Base-by-base conservation (phyloP, 2,888 invertebrate species). In the Drosophila pegasa region DNA sequence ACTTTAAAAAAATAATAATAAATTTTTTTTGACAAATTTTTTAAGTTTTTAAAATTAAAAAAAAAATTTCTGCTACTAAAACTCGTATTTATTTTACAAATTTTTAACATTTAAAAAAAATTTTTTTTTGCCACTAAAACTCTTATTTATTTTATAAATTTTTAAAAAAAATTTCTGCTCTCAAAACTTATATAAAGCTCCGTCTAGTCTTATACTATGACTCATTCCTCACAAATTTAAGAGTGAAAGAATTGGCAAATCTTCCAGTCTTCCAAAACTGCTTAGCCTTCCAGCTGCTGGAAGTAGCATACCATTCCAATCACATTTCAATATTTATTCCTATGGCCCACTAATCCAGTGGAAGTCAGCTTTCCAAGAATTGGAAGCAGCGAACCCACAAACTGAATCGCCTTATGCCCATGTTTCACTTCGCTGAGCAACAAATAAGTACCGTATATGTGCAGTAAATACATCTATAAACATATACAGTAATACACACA, bases 381-480 rank as follows among this genome's bases (percentile, higher is more conserved):
- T 33, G n/a, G n/a, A n/a, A 8, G 9, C 16, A 37, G 2, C 60
- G 27, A 75, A 57, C 56, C 62, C 69, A 68, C 62, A 75, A 43
- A 54, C 41, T 60, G 57, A 69, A 69, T 58, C 64, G 70, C 33
- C 47, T 58, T 59, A 48, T 55, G 43, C 58, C 58, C 62, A 59
- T 59, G 72, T 76, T 52, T 71, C 80, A 71, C 62, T 63, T 66
- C 65, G 61, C 57, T 76, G 76, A 71, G 18, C 76, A 76, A 71
- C 76, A 80, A 75, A 51, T 55, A 52, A 37, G 47, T 64, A 61
- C 48, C 40, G 20, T 61, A 59, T 47, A 63, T 38, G 50, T 31
- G 43, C 27, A 25, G 18, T 29, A 33, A 8, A 25, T 18, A 7
- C 16, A 48, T 38, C 2, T n/a, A 51, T 16, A 12, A 2, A 16